phyloP scores from a whole-genome alignment of 2,888 invertebrate genomes.

The Parascotia fuliginaria region DNA sequence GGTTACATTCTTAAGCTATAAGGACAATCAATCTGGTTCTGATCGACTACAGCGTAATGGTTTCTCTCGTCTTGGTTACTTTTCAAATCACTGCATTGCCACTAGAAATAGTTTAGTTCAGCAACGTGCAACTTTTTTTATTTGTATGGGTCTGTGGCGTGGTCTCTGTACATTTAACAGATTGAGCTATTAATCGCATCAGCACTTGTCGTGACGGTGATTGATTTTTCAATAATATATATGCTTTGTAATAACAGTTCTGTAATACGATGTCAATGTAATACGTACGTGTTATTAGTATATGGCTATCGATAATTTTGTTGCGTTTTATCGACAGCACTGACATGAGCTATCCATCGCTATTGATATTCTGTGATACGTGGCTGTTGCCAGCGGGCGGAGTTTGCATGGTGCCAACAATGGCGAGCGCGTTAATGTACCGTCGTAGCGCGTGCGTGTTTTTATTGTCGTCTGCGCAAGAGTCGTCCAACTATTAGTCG shows the following conservation, averaged over 20 bases:
- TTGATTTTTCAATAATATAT: slow-evolving; percentile 43
- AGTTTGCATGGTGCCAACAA: slow-evolving; percentile 78
- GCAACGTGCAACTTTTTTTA: slow-evolving; percentile 33
- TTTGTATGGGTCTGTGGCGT: slow-evolving; percentile 31
- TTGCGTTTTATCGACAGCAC: slow-evolving; percentile 55
- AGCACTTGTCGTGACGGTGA: slow-evolving; percentile 47
- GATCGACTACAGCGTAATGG: slow-evolving; percentile 19
- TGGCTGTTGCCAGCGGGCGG: slow-evolving; percentile 72
- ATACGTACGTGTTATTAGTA: slow-evolving; percentile 22
- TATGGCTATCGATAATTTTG: slow-evolving; percentile 35
- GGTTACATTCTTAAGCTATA: slow-evolving; percentile 37
- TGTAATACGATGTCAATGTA: slow-evolving; percentile 32
- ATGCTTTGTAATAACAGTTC: slow-evolving; percentile 21
- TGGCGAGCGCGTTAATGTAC: slow-evolving; percentile 84
- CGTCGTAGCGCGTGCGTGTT: slow-evolving; percentile 68
- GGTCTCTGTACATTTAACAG: slow-evolving; percentile 34
- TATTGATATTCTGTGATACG: slow-evolving; percentile 64
- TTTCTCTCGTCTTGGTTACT: slow-evolving; percentile 40
- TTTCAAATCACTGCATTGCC: slow-evolving; percentile 31
- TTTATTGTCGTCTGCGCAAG: slow-evolving; percentile 70
- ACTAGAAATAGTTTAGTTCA: slow-evolving; percentile 34
- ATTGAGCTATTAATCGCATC: slow-evolving; percentile 43
- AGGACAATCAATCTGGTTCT: slow-evolving; percentile 38
- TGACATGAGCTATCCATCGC: slow-evolving; percentile 60
- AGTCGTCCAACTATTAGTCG: slow-evolving; percentile 65